phyloP scores from a whole-genome alignment of 2,113 vertebrate genomes.

The Antechinus flavipes region DNA sequence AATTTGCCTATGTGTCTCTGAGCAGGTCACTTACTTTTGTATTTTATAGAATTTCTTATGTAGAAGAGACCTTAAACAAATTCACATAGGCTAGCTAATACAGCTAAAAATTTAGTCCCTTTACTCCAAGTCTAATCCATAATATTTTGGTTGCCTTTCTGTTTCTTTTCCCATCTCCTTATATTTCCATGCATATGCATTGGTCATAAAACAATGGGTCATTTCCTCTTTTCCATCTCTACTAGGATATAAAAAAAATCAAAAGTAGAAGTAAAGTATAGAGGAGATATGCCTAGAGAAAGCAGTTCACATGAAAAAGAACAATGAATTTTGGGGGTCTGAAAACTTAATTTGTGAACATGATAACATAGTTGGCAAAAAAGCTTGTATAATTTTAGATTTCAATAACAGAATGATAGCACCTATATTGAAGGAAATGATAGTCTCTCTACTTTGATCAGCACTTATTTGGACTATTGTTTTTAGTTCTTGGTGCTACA shows the following conservation, averaged over 20 bases:
- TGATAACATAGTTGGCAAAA: not conserved
- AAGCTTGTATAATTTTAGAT: not conserved
- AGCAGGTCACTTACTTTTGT: not conserved
- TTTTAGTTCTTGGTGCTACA: not conserved
- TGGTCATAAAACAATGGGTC: not conserved
- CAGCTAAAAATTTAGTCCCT: not conserved
- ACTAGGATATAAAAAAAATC: not conserved
- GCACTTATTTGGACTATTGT: not conserved
- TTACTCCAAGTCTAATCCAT: slow-evolving; percentile 5
- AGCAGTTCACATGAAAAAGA: not conserved
- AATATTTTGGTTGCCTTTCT: slow-evolving; percentile 31
- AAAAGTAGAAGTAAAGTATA: not conserved
- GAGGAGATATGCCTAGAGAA: not conserved
- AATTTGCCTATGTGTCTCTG: not conserved
- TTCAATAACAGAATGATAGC: not conserved
- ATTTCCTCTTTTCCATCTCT: not conserved
- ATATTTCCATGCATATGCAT: not conserved
- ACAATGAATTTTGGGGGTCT: not conserved
- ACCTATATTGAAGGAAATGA: not conserved
- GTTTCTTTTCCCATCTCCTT: slow-evolving; percentile 7
- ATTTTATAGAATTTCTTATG: not conserved
- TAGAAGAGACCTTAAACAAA: not conserved
- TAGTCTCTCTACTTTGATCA: not conserved
- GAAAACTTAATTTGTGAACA: not conserved
- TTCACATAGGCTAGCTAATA: not conserved